Conservation (phyloP, 2,113 vertebrate species). For the Barnardius zonarius region DNA sequence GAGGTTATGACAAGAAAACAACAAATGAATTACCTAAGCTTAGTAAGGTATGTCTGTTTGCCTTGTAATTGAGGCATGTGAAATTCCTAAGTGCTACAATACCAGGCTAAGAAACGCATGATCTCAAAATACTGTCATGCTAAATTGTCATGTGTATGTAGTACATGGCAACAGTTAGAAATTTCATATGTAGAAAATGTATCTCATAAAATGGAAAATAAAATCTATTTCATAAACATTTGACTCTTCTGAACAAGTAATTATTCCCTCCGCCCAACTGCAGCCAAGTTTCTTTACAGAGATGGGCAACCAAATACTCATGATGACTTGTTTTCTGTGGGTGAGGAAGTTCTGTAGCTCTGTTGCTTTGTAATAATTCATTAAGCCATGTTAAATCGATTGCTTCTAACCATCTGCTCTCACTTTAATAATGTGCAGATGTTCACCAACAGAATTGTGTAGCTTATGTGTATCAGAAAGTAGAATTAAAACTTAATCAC, state of each 20-base stretch:
- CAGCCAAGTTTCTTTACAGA: background rate
- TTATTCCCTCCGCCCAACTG: background rate
- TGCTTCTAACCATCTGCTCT: background rate
- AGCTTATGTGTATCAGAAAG: background rate
- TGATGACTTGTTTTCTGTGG: background rate
- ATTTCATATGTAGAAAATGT: background rate
- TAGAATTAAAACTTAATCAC: background rate
- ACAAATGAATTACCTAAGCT: background rate
- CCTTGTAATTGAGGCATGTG: background rate
- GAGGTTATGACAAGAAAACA: background rate
- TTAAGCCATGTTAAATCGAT: background rate
- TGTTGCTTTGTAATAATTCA: background rate
- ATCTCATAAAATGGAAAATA: background rate
- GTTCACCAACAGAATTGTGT: background rate
- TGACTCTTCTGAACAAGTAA: background rate
- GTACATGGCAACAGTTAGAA: background rate
- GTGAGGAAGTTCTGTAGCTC: background rate
- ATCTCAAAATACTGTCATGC: background rate
- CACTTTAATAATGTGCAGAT: background rate
- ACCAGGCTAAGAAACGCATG: background rate
- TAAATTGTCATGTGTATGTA: background rate
- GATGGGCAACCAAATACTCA: background rate
- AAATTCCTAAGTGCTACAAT: background rate
- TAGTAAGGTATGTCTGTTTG: background rate
- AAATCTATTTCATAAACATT: background rate